A percentile compares a stretch with the other conserved stretches of the same genome.
phyloP scores from a whole-genome alignment of 2,888 invertebrate genomes.

The Bugula neritina region DNA sequence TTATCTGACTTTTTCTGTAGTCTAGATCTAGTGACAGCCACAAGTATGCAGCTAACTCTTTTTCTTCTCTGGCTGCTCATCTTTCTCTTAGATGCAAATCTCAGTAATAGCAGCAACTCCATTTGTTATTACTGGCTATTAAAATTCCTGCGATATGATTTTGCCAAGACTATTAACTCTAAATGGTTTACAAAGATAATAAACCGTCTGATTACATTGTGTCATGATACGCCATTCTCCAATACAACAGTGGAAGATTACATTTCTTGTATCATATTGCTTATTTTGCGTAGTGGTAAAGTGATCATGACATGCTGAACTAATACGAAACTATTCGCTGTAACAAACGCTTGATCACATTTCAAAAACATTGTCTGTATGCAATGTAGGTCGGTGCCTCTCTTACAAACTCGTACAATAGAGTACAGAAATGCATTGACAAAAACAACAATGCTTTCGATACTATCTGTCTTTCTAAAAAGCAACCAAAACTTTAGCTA shows the following conservation, averaged over 20 bases:
- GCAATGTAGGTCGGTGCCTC: not conserved
- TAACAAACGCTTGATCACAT: slow-evolving; percentile 26
- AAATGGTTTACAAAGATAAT: not conserved
- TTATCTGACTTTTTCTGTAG: not conserved
- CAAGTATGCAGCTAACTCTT: not conserved
- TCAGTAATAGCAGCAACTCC: not conserved
- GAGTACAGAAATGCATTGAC: slow-evolving; percentile 18
- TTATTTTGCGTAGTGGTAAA: not conserved
- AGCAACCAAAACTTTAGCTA: too few relatives aligned
- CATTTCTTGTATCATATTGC: slow-evolving; percentile 4
- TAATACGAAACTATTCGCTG: not conserved
- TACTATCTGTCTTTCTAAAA: too few relatives aligned
- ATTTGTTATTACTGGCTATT: slow-evolving; percentile 10
- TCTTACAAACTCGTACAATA: not conserved
- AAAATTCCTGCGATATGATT: slow-evolving; percentile 21
- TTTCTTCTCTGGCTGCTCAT: not conserved
- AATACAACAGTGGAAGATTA: not conserved
- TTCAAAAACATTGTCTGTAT: slow-evolving; percentile 20
- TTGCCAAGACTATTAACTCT: not conserved
- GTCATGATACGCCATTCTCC: not conserved
- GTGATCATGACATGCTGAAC: slow-evolving; percentile 6
- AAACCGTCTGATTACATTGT: not conserved
- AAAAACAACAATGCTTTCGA: not conserved
- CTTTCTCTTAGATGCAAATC: not conserved
- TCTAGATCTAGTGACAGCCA: not conserved